Evolutionary conservation across 1,140 invertebrate species (phyloP).

Genomic region (Bombus superbus): DNA sequence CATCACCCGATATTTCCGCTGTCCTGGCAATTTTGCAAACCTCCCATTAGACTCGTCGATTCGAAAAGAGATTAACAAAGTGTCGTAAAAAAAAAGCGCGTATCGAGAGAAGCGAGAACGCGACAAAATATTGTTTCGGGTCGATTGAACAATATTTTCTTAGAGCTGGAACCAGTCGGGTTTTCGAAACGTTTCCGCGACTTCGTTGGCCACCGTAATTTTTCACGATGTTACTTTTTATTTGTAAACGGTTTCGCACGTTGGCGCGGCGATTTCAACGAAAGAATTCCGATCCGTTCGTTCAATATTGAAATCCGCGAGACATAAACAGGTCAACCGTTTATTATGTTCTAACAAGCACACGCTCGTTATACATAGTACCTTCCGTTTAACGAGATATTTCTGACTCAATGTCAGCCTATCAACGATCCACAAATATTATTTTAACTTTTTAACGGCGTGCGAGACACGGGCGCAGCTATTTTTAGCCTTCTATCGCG

Average conservation of each 20-base stretch:
- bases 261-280: neutral
- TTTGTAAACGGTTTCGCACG: neutral
- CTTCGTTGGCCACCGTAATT: neutral
- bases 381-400: too few species aligned
- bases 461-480: too few species aligned
- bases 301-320: neutral
- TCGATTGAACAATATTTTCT: neutral
- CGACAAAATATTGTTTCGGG: neutral
- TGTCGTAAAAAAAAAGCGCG: neutral
- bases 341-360: constrained; percentile 24
- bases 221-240: neutral
- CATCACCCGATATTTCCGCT: neutral
- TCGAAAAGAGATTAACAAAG: neutral
- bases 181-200: neutral
- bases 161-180: neutral
- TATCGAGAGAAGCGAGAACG: neutral
- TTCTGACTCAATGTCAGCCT: too few species aligned
- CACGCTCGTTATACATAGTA: constrained; percentile 30
- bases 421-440: too few species aligned
- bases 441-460: too few species aligned
- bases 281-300: neutral
- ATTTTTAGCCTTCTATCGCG: too few species aligned
- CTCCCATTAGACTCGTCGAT: neutral
- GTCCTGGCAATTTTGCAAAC: neutral
- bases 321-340: constrained; percentile 5